Conservation (phyloP, 2,797 vertebrate genomes). For the Melanotaenia nigrans region DNA sequence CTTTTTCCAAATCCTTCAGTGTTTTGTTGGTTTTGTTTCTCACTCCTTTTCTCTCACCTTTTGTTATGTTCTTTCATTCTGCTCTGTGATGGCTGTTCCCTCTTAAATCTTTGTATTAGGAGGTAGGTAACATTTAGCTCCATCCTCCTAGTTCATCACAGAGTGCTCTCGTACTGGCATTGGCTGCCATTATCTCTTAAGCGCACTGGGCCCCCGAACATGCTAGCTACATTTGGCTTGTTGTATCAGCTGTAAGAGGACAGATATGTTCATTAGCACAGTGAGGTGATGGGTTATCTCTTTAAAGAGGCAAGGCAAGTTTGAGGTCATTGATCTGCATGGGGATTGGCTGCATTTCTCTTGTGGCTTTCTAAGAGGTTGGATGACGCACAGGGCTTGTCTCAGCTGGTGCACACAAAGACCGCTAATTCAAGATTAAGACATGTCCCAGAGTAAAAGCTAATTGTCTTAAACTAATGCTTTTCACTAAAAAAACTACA, state of each 20-base stretch:
- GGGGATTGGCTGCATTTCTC: slow-evolving; percentile 42
- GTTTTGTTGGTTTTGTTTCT: slow-evolving; percentile 31
- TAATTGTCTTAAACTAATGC: not conserved
- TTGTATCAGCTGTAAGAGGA: slow-evolving; percentile 26
- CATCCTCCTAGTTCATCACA: slow-evolving; percentile 45
- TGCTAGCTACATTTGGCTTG: slow-evolving; percentile 62
- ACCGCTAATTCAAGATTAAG: not conserved
- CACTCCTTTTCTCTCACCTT: slow-evolving; percentile 48
- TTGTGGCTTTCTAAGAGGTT: slow-evolving; percentile 28
- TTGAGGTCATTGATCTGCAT: slow-evolving; percentile 49
- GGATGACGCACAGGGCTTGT: slow-evolving; percentile 27
- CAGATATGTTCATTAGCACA: slow-evolving; percentile 17
- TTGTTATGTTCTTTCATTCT: slow-evolving; percentile 82
- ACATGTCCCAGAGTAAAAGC: too few relatives aligned
- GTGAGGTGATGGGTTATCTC: slow-evolving; percentile 42
- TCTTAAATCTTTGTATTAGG: slow-evolving; percentile 89
- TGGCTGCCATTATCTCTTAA: slow-evolving; percentile 53
- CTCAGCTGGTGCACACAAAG: slow-evolving; percentile 8
- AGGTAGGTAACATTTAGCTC: slow-evolving; percentile 87
- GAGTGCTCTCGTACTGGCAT: slow-evolving; percentile 31
- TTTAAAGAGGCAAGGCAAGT: slow-evolving; percentile 11
- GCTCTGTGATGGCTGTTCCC: slow-evolving; percentile 93
- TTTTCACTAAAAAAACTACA: not conserved
- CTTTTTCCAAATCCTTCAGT: slow-evolving; percentile 76
- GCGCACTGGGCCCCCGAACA: slow-evolving; percentile 37